Percentiles rank a stretch among this genome's conserved stretches.
phyloP scores from a whole-genome alignment of 2,888 invertebrate species.

The Drosophila atroscutellata region DNA sequence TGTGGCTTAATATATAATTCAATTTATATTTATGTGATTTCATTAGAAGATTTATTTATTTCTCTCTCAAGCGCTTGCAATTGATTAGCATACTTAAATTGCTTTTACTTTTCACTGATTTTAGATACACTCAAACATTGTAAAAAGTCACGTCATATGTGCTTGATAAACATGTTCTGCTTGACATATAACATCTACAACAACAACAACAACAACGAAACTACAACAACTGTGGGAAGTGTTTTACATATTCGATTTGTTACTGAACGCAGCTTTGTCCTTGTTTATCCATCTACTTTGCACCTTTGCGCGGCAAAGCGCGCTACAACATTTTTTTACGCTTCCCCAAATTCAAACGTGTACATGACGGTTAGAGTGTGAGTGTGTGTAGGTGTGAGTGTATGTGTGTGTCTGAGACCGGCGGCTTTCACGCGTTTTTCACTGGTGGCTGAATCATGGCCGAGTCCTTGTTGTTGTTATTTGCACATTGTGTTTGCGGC shows the following conservation, averaged over 20 bases:
- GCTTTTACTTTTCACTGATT: constrained; percentile 39
- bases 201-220: constrained; percentile 19
- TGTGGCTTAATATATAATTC: constrained; percentile 33
- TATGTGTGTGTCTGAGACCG: constrained; percentile 6
- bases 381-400: constrained; percentile 14
- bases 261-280: constrained; percentile 49
- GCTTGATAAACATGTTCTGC: constrained; percentile 49
- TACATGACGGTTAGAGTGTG: not conserved
- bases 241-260: constrained; percentile 54
- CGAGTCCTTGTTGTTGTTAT: constrained; percentile 42
- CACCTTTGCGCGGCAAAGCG: constrained; percentile 62
- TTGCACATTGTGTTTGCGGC: constrained; percentile 51
- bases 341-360: constrained; percentile 30
- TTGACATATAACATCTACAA: constrained; percentile 29
- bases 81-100: constrained; percentile 65
- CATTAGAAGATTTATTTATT: constrained; percentile 58
- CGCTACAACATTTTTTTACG: constrained; percentile 34
- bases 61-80: constrained; percentile 57
- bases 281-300: constrained; percentile 73
- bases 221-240: constrained; percentile 7
- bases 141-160: constrained; percentile 14
- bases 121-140: constrained; percentile 6
- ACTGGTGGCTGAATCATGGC: constrained; percentile 41
- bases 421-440: constrained; percentile 65
- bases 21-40: constrained; percentile 51